A percentile compares a stretch with the other conserved stretches of the same genome.
phyloP scores from a whole-genome alignment of 2,888 invertebrate species.

The Acronicta aceris region DNA sequence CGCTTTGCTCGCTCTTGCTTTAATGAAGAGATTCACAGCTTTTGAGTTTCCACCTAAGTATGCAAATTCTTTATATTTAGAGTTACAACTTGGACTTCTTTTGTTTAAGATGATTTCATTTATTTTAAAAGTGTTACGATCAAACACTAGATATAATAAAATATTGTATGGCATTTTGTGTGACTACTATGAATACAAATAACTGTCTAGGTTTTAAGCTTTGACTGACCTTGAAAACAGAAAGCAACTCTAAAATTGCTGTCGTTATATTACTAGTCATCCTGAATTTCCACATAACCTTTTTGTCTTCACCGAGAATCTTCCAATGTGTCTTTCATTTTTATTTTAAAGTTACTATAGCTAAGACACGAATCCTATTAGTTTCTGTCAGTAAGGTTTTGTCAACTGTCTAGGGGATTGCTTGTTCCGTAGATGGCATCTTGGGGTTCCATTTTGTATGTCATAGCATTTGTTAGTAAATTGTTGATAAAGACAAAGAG shows the following conservation, averaged over 20 bases:
- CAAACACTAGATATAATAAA: too few species aligned
- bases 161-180: too few species aligned
- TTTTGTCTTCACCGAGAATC: slow-evolving; percentile 5
- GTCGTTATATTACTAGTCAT: too few species aligned
- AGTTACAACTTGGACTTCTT: slow-evolving; percentile 45
- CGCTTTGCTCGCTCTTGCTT: slow-evolving; percentile 53
- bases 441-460: slow-evolving; percentile 28
- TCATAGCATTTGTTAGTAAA: slow-evolving; percentile 32
- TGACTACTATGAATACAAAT: too few species aligned
- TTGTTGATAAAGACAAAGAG: slow-evolving; percentile 30
- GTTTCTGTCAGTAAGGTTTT: slow-evolving; percentile 55
- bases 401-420: slow-evolving; percentile 51
- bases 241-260: too few species aligned
- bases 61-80: slow-evolving; percentile 57
- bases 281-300: background rate
- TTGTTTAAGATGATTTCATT: slow-evolving; percentile 42
- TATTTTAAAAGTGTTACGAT: slow-evolving; percentile 25
- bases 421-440: slow-evolving; percentile 32
- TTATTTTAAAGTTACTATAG: slow-evolving; percentile 38
- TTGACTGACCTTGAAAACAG: too few species aligned
- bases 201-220: too few species aligned
- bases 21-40: slow-evolving; percentile 64
- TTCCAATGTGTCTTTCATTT: slow-evolving; percentile 28
- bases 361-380: slow-evolving; percentile 53
- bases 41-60: slow-evolving; percentile 57